Evolutionary conservation across 1,140 invertebrate species (phyloP), one percentile per base, ranked within the genome.

Genomic region (Chrysoperla carnea): DNA sequence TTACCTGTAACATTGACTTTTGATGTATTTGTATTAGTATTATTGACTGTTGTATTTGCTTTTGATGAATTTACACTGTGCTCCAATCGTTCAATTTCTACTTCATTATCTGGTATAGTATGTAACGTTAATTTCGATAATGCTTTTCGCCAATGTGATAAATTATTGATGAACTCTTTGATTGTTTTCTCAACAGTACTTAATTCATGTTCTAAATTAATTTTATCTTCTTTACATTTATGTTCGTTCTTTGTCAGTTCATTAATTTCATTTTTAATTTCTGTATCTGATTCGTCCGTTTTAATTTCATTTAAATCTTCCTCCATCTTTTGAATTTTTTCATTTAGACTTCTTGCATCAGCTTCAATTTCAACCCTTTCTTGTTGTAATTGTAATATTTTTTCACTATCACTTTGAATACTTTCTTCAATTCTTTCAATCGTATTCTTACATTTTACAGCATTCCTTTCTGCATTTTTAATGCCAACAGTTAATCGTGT

Each of bases 391-490:
- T 62, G 53, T n/a, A 62, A 67, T 8, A 85, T 46, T 40, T 70
- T 67, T 15, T 75, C 63, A 50, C 81, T 73, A 0, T 68, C 69
- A 8, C 70, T 66, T 36, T 63, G 60, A 0, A 88, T 68, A 50
- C 91, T 85, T 12, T 69, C 65, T 47, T 83, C 74, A 48, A 84
- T 69, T 49, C 73, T 77, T 41, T 71, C 60, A 36, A 89, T 80
- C 48, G 76, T 75, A 31, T 79, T 74, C 47, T 75, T 66, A 0
- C 72, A 68, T 48, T 86, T 87, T 36, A 73, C 75, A 0, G 74
- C 63, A 59, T 90, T 89, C 78, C 80, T 77, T 52, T 82, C 70
- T 1, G 84, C 73, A 8, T 85, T 83, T 54, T 84, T 90, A n/a
- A 89, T 76, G 4, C 75, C 83, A 4, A 91, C 85, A 41, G 75